phyloP scores from a whole-genome alignment of 2,888 invertebrate genomes.

The Himalopsyche kuldschensis region DNA sequence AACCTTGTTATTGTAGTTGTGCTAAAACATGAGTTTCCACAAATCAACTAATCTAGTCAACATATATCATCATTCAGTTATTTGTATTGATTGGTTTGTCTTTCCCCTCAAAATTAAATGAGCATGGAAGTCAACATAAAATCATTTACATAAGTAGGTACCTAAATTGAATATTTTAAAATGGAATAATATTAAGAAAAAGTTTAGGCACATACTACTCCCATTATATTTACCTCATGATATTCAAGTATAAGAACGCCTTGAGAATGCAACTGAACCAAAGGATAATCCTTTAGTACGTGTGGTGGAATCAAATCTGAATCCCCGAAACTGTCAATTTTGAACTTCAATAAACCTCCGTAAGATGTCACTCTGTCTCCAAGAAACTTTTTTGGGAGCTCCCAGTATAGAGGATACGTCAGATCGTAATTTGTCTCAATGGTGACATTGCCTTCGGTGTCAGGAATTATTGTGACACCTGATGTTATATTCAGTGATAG shows the following conservation, averaged over 20 bases:
- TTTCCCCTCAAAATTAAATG: too few species aligned
- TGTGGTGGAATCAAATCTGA: conserved; percentile 60
- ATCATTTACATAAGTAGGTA: too few species aligned
- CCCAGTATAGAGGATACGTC: conserved; percentile 75
- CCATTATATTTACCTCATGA: conserved; percentile 54
- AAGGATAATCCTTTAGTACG: conserved; percentile 68
- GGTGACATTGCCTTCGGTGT: conserved; percentile 58
- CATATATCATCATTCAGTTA: too few species aligned
- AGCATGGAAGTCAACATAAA: too few species aligned
- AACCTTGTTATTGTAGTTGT: too few species aligned
- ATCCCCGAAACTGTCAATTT: conserved; percentile 67
- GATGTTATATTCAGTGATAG: conserved; percentile 60
- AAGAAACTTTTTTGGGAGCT: conserved; percentile 76
- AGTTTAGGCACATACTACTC: neutral
- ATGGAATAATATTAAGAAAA: neutral
- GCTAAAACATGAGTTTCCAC: too few species aligned
- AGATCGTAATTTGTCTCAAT: conserved; percentile 55
- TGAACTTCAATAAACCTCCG: conserved; percentile 83
- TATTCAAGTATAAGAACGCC: conserved; percentile 75
- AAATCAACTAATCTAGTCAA: too few species aligned
- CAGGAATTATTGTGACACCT: conserved; percentile 65
- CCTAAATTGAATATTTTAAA: too few species aligned
- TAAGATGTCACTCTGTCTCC: conserved; percentile 90
- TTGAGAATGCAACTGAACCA: conserved; percentile 81
- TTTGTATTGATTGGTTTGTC: too few species aligned